Evolutionary conservation across 2,113 vertebrate species (phyloP).

Genomic region (Oceanodroma tethys): DNA sequence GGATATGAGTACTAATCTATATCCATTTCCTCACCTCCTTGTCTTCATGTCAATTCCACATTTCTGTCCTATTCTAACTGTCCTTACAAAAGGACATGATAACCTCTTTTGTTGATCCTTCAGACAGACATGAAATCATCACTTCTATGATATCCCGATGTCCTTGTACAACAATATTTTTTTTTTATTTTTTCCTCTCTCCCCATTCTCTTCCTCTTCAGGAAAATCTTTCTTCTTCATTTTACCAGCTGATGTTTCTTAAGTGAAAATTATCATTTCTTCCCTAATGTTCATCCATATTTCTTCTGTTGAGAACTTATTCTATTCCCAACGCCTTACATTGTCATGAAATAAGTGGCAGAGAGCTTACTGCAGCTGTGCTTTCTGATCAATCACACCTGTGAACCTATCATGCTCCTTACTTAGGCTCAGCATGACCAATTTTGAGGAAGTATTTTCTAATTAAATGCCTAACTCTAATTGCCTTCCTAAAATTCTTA

Average conservation of each 20-base stretch:
- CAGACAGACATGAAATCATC: not conserved
- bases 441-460: not conserved
- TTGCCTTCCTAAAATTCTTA: not conserved
- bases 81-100: not conserved
- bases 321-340: not conserved
- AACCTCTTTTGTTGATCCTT: not conserved
- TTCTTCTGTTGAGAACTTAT: not conserved
- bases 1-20: not conserved
- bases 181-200: not conserved
- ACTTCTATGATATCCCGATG: fast-evolving
- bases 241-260: not conserved
- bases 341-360: not conserved
- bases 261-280: not conserved
- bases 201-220: not conserved
- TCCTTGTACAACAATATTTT: not conserved
- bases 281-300: not conserved
- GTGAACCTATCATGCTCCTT: not conserved
- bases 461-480: not conserved
- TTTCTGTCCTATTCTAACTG: not conserved
- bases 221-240: not conserved
- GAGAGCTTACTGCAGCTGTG: not conserved
- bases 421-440: not conserved
- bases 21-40: not conserved
- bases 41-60: not conserved
- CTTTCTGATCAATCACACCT: not conserved